Percentiles rank a stretch among this genome's conserved stretches.
Conservation (phyloP, 2,797 vertebrate species). For the Bradypus variegatus region DNA sequence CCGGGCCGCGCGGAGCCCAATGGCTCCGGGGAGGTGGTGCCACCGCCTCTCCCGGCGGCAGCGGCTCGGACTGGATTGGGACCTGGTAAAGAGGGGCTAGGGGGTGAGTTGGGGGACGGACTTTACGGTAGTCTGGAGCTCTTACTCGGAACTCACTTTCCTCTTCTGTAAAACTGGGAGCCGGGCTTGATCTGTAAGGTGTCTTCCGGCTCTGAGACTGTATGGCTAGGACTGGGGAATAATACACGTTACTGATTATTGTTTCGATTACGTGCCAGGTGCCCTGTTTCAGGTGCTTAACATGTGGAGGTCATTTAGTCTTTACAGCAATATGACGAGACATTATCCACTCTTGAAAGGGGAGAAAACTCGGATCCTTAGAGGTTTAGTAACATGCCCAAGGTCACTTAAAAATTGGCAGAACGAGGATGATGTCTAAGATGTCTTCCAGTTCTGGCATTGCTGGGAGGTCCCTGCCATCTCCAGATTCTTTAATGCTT, state of each 20-base stretch:
- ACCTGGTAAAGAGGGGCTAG: too few relatives aligned
- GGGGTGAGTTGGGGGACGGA: not conserved
- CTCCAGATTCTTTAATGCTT: not conserved
- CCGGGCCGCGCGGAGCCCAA: not conserved
- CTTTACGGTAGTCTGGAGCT: not conserved
- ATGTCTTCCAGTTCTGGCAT: conserved; percentile 29
- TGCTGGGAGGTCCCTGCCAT: not conserved
- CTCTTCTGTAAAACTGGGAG: not conserved
- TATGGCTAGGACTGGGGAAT: not conserved
- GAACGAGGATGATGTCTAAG: not conserved
- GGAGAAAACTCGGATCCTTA: not conserved
- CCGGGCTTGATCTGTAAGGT: fast-evolving
- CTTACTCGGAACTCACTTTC: not conserved
- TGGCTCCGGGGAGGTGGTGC: not conserved
- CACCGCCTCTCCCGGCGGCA: fast-evolving
- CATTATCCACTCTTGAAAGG: not conserved
- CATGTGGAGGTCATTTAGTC: not conserved
- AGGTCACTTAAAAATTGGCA: conserved; percentile 50
- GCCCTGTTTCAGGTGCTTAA: not conserved
- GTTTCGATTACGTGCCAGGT: not conserved
- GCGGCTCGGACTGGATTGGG: not conserved
- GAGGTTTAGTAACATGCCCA: not conserved
- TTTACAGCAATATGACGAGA: not conserved
- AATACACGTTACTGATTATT: fast-evolving
- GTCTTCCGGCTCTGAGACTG: not conserved